These are phyloP conservation scores for Perizoma affinitatum DNA, from an alignment of 2,888 invertebrate genomes.

Conservation along the genomic window DNA sequence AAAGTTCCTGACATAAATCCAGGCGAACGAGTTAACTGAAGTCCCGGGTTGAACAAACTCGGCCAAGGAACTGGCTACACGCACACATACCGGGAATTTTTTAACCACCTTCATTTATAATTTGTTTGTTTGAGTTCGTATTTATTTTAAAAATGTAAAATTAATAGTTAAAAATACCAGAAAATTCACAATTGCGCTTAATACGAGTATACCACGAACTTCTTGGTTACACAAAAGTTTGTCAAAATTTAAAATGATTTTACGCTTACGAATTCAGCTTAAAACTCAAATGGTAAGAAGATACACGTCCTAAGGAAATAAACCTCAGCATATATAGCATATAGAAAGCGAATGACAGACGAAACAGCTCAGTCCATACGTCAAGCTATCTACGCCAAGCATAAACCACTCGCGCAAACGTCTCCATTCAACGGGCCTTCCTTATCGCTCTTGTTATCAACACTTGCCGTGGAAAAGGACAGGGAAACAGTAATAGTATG, in stretches of 20 bases:
- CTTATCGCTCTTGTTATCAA: conserved; percentile 49
- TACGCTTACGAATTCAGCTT: background rate
- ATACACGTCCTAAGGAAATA: conserved; percentile 20
- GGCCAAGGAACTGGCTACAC: conserved; percentile 56
- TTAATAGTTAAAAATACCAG: background rate
- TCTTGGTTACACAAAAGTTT: background rate
- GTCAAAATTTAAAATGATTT: background rate
- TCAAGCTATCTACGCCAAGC: conserved; percentile 44
- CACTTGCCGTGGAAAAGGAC: conserved; percentile 47
- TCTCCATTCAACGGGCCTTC: conserved; percentile 54
- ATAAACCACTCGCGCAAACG: conserved; percentile 55
- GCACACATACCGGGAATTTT: conserved; percentile 49
- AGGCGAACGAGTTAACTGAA: conserved; percentile 71
- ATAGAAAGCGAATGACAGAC: conserved; percentile 35
- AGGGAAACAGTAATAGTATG: conserved; percentile 51
- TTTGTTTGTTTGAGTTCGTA: background rate
- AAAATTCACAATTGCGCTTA: background rate
- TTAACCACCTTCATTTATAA: conserved; percentile 28
- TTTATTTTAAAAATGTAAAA: no score
- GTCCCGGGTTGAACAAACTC: conserved; percentile 69
- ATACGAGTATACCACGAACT: background rate
- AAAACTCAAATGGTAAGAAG: background rate
- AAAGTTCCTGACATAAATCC: conserved; percentile 70
- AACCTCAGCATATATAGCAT: conserved; percentile 19
- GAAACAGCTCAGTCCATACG: conserved; percentile 35